These are phyloP conservation scores for Ascidia mentula DNA, from an alignment of 23 tunicate species.

Conservation along the genomic window DNA sequence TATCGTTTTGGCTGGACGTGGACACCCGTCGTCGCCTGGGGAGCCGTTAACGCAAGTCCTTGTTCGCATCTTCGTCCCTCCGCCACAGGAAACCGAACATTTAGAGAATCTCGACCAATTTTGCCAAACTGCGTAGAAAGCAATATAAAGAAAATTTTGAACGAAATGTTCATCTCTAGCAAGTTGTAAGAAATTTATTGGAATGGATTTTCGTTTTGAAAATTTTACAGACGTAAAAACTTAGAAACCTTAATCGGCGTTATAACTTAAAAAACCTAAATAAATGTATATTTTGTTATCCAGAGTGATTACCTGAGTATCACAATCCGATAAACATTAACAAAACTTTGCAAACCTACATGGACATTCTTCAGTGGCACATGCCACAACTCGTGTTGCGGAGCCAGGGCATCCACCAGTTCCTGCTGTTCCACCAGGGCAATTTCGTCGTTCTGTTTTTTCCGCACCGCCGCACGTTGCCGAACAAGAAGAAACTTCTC, in stretches of 20 bases:
- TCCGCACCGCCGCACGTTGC: constrained; percentile 42
- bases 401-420: constrained; percentile 4
- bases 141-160: too few species aligned
- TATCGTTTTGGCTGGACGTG: background rate
- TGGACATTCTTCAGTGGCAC: constrained; percentile 17
- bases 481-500: constrained; percentile 16
- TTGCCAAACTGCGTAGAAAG: background rate
- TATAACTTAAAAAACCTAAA: too few species aligned
- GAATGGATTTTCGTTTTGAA: background rate
- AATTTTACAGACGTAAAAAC: too few species aligned
- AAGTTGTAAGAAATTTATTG: background rate
- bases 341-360: background rate
- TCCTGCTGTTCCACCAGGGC: background rate
- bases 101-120: background rate
- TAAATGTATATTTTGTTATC: too few species aligned
- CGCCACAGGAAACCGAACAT: constrained; percentile 19
- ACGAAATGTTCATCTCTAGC: too few species aligned
- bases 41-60: constrained; percentile 19
- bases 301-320: too few species aligned
- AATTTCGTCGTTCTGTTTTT: constrained; percentile 4
- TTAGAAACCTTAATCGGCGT: too few species aligned
- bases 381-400: background rate
- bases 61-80: background rate
- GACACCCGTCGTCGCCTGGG: constrained; percentile 35
- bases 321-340: too few species aligned